Conservation (phyloP, 2,113 vertebrate species). For the Ameiurus melas region DNA sequence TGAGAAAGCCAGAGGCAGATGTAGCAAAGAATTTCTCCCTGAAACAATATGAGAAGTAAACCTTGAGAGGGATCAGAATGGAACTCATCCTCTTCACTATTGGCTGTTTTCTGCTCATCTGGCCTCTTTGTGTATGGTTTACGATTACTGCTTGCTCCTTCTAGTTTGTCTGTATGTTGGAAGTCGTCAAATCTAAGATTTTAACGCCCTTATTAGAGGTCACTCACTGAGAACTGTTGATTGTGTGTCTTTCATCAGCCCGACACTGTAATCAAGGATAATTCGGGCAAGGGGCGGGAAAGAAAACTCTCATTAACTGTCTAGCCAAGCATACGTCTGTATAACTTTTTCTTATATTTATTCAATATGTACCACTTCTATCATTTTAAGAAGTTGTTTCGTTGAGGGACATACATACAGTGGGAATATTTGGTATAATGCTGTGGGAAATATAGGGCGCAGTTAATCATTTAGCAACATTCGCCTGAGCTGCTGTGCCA, state of each 20-base stretch:
- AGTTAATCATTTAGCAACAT: slow-evolving; percentile 15
- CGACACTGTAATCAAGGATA: slow-evolving; percentile 24
- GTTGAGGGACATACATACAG: background rate
- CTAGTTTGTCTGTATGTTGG: background rate
- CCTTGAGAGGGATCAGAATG: background rate
- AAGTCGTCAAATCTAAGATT: background rate
- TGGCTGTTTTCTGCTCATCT: background rate
- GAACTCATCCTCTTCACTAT: background rate
- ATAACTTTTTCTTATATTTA: background rate
- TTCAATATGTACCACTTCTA: slow-evolving; percentile 1
- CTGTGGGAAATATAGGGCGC: background rate
- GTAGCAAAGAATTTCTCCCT: background rate
- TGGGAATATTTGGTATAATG: slow-evolving; percentile 2
- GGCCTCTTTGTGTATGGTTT: background rate
- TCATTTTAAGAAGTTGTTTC: slow-evolving; percentile 4
- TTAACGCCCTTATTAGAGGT: slow-evolving; percentile 2
- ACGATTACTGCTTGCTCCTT: background rate
- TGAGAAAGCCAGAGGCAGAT: background rate
- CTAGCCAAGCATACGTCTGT: background rate
- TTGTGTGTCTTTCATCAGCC: slow-evolving; percentile 19
- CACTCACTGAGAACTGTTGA: slow-evolving; percentile 8
- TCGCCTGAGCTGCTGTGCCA: background rate
- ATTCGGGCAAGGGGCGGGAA: background rate
- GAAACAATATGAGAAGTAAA: background rate
- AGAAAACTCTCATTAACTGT: slow-evolving; percentile 16